phyloP scores from a whole-genome alignment of 1,140 invertebrate species.

The Cephus cinctus region DNA sequence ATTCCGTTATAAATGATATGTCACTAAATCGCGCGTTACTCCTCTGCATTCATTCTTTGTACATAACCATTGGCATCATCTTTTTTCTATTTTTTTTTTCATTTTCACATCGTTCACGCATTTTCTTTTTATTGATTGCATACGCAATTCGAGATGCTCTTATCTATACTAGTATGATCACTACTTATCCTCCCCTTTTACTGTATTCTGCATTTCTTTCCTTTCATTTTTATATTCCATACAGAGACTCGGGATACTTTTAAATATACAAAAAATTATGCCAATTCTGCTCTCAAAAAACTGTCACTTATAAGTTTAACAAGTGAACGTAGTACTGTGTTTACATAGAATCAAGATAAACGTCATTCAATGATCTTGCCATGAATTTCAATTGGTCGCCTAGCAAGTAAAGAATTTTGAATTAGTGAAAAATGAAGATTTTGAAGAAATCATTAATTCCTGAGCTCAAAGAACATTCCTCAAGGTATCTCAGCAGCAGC shows the following conservation, averaged over 20 bases:
- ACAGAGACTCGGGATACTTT: too few relatives aligned
- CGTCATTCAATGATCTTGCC: too few relatives aligned
- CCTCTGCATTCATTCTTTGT: neutral
- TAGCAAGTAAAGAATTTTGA: too few relatives aligned
- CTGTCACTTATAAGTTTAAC: too few relatives aligned
- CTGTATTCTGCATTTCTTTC: constrained; percentile 5
- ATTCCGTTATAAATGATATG: constrained; percentile 6
- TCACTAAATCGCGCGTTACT: neutral
- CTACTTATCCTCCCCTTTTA: neutral
- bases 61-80: constrained; percentile 13
- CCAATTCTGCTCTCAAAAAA: too few relatives aligned
- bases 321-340: too few relatives aligned
- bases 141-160: constrained; percentile 10
- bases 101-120: constrained; percentile 2
- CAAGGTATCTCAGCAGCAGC: constrained; percentile 27
- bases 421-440: too few relatives aligned
- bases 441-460: too few relatives aligned
- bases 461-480: too few relatives aligned
- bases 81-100: constrained; percentile 1
- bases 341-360: too few relatives aligned
- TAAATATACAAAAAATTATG: too few relatives aligned
- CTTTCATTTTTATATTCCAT: constrained; percentile 8
- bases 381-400: too few relatives aligned
- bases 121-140: constrained; percentile 7
- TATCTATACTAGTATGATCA: neutral